Conservation (phyloP, 2,888 invertebrate species). For the Hyposoter dolosus region DNA sequence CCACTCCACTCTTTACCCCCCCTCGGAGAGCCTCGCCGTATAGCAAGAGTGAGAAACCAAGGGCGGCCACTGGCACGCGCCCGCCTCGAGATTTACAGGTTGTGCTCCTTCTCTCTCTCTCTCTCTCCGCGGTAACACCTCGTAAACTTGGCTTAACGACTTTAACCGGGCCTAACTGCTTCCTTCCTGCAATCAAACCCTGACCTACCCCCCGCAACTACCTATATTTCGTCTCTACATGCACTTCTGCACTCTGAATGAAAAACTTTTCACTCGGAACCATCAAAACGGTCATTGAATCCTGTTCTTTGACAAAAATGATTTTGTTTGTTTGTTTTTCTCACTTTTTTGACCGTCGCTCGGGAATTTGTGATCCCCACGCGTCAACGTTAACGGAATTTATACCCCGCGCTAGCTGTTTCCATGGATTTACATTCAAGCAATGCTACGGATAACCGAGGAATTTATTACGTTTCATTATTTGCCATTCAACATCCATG, state of each 20-base stretch:
- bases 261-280: conserved; percentile 34
- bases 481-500: not conserved
- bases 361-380: not conserved
- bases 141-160: conserved; percentile 85
- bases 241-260: not conserved
- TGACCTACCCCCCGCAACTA: conserved; percentile 78
- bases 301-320: not conserved
- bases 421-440: not conserved
- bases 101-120: conserved; percentile 79
- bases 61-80: conserved; percentile 84
- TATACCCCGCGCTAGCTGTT: not conserved
- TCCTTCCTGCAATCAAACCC: conserved; percentile 85
- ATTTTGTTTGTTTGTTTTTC: conserved; percentile 1
- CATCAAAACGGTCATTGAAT: conserved; percentile 27
- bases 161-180: conserved; percentile 85
- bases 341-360: not conserved
- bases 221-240: conserved; percentile 1
- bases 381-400: not conserved
- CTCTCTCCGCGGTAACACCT: conserved; percentile 83
- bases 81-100: conserved; percentile 84
- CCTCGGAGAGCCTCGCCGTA: conserved; percentile 17
- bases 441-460: not conserved
- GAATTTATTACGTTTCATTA: conserved; percentile 1
- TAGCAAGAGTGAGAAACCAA: conserved; percentile 73
- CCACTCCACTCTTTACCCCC: conserved; percentile 71